Percentiles rank a stretch among this genome's conserved stretches.
These are phyloP conservation scores for Aphodius sticticus DNA, from an alignment of 2,888 invertebrate genomes.

Conservation along the genomic window DNA sequence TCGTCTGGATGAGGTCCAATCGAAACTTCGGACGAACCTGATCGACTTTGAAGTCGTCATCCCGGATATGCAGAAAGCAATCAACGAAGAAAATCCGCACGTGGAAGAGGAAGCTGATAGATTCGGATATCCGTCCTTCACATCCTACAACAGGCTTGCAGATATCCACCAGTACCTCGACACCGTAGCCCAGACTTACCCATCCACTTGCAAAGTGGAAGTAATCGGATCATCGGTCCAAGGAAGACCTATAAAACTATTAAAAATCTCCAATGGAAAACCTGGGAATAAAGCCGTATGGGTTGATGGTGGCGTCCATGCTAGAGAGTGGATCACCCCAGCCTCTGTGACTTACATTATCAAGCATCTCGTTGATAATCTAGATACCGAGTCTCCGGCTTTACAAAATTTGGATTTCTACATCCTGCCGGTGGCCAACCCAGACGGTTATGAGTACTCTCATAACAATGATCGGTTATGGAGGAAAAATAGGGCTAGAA, in stretches of 20 bases:
- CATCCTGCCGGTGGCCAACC: conserved; percentile 78
- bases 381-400: conserved; percentile 67
- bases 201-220: conserved; percentile 74
- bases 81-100: conserved; percentile 81
- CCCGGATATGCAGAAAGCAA: conserved; percentile 79
- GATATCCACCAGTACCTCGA: conserved; percentile 78
- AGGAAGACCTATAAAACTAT: conserved; percentile 76
- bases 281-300: conserved; percentile 70
- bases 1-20: conserved; percentile 69
- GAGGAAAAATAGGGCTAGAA: conserved; percentile 76
- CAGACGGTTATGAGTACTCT: conserved; percentile 89
- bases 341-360: conserved; percentile 81
- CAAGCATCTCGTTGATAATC: conserved; percentile 73
- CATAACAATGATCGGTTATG: conserved; percentile 83
- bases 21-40: conserved; percentile 68
- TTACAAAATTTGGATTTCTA: conserved; percentile 85
- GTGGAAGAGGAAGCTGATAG: conserved; percentile 71
- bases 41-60: conserved; percentile 77
- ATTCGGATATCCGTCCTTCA: conserved; percentile 78
- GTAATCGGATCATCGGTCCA: conserved; percentile 79
- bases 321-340: conserved; percentile 89
- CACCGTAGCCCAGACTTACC: conserved; percentile 74
- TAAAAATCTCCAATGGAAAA: conserved; percentile 75
- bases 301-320: conserved; percentile 84
- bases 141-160: conserved; percentile 74